Conservation (phyloP, 2,888 invertebrate genomes). For the Chydorus sphaericus region DNA sequence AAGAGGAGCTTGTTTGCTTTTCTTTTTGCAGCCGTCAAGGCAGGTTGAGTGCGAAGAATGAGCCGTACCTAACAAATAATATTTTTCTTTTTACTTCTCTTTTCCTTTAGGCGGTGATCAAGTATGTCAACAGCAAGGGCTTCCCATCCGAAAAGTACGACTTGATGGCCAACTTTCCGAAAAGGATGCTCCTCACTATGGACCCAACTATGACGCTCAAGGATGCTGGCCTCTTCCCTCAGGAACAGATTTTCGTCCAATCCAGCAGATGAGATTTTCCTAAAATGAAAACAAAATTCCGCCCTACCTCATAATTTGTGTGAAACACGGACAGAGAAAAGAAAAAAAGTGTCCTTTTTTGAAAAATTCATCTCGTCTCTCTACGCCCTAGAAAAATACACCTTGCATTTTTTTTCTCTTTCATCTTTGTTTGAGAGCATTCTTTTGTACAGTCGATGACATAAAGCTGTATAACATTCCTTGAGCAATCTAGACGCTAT, state of each 20-base stretch:
- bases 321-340: no score
- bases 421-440: no score
- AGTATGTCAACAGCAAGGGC: constrained; percentile 28
- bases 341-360: no score
- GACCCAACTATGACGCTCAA: constrained; percentile 27
- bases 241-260: constrained; percentile 34
- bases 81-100: background rate
- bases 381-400: no score
- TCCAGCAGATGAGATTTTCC: constrained; percentile 18
- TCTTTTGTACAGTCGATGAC: no score
- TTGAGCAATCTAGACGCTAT: no score
- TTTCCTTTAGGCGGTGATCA: constrained; percentile 12
- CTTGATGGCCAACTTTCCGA: constrained; percentile 33
- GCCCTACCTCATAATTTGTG: no score
- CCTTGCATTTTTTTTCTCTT: no score
- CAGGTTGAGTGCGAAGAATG: background rate
- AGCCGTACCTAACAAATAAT: background rate
- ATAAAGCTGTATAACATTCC: no score
- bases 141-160: constrained; percentile 29
- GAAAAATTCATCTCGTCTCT: no score
- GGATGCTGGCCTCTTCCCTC: constrained; percentile 29
- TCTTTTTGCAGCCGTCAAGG: background rate
- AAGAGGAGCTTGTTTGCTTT: background rate
- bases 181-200: constrained; percentile 28
- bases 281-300: no score